Conservation (phyloP, 2,797 vertebrate species). For the Peromyscus melanophrys region DNA sequence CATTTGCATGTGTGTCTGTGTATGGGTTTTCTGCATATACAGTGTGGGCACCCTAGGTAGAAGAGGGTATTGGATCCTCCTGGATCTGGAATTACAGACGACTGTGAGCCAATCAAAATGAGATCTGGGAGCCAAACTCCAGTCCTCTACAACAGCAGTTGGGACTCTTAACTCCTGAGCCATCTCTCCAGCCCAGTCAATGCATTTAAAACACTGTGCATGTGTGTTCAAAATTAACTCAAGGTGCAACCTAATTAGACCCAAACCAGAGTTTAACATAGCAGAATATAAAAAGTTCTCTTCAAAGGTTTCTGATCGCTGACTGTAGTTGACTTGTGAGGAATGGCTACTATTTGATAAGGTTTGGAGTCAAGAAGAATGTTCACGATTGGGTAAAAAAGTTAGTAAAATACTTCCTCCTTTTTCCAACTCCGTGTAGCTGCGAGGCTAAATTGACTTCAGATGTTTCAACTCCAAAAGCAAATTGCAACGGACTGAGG, state of each 20-base stretch:
- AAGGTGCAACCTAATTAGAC: not conserved
- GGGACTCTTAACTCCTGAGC: not conserved
- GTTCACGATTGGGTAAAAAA: not conserved
- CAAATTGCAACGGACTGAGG: not conserved
- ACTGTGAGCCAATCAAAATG: not conserved
- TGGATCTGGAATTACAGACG: not conserved
- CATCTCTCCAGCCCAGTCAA: not conserved
- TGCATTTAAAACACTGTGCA: not conserved
- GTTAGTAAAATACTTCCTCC: not conserved
- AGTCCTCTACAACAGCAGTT: not conserved
- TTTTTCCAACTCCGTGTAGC: not conserved
- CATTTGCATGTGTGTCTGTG: not conserved
- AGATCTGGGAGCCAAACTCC: not conserved
- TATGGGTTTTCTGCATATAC: not conserved
- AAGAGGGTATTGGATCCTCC: not conserved
- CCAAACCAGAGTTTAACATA: not conserved
- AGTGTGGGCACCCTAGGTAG: not conserved
- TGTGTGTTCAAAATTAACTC: not conserved
- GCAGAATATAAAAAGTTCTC: not conserved
- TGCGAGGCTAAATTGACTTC: not conserved
- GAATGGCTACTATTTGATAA: not conserved
- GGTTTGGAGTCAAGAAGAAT: slow-evolving; percentile 43
- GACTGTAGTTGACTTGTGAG: not conserved
- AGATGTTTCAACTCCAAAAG: not conserved
- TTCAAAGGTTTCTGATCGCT: not conserved